These are phyloP conservation scores for Halyomorpha halys DNA, from an alignment of 1,140 invertebrate genomes.

Conservation along the genomic window DNA sequence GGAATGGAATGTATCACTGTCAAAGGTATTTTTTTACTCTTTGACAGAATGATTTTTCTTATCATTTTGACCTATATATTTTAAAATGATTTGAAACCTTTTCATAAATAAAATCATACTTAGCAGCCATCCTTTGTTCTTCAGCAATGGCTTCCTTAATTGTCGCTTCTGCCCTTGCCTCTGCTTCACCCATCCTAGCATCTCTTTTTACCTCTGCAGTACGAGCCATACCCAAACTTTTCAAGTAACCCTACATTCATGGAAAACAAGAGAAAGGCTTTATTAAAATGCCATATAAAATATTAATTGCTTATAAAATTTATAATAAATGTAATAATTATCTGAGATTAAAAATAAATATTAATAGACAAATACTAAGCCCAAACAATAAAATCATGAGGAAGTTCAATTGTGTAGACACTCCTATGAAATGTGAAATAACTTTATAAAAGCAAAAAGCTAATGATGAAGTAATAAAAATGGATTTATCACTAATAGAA, in stretches of 20 bases:
- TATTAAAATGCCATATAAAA: background rate
- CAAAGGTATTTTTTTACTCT: too few species aligned
- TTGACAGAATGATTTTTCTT: too few species aligned
- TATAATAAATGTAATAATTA: background rate
- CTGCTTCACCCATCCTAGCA: conserved; percentile 90
- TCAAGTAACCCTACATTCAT: conserved; percentile 81
- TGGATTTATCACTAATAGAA: too few species aligned
- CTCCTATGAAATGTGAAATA: too few species aligned
- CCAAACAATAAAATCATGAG: too few species aligned
- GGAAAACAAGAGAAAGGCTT: conserved; percentile 15
- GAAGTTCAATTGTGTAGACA: too few species aligned
- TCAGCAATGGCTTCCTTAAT: conserved; percentile 93
- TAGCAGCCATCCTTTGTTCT: conserved; percentile 84
- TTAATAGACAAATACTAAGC: too few species aligned
- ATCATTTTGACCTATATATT: too few species aligned
- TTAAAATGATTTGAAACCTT: too few species aligned
- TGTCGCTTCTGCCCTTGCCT: conserved; percentile 74
- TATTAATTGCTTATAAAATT: background rate
- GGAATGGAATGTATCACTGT: too few species aligned
- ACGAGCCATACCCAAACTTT: conserved; percentile 88
- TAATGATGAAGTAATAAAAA: too few species aligned
- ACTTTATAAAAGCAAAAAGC: too few species aligned
- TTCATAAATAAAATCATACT: conserved; percentile 25
- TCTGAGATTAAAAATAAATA: background rate
- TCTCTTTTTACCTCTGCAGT: conserved; percentile 95